A percentile compares a stretch with the other conserved stretches of the same genome.
These are phyloP conservation scores for Diceros bicornis DNA, from an alignment of 2,797 vertebrate species.

Conservation along the genomic window DNA sequence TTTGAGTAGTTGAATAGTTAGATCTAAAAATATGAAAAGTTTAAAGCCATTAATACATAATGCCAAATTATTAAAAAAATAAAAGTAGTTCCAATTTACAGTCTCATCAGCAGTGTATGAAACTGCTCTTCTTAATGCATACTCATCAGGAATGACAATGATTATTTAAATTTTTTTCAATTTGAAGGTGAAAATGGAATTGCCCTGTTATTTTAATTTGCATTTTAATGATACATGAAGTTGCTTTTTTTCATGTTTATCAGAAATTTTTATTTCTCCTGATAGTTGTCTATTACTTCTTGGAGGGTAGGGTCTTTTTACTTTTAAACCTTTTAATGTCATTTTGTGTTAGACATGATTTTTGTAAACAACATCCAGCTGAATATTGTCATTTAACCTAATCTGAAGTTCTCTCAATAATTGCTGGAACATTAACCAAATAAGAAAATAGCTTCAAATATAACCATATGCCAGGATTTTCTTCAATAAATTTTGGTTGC, in stretches of 20 bases:
- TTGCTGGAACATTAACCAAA: not conserved
- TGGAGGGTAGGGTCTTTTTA: not conserved
- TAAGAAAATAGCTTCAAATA: not conserved
- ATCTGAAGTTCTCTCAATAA: conserved; percentile 31
- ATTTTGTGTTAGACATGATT: not conserved
- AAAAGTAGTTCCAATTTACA: not conserved
- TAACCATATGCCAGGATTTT: not conserved
- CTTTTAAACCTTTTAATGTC: not conserved
- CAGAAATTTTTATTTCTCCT: not conserved
- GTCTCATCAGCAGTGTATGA: not conserved
- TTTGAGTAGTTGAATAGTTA: conserved; percentile 24
- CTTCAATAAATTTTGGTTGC: not conserved
- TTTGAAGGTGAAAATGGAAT: conserved; percentile 44
- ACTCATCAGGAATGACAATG: not conserved
- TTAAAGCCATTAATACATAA: not conserved
- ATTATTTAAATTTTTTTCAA: not conserved
- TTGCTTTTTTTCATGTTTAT: not conserved
- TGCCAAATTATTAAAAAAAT: not conserved
- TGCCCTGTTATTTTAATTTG: conserved; percentile 10
- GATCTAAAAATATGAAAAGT: conserved; percentile 20
- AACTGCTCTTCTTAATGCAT: not conserved
- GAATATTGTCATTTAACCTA: conserved; percentile 11
- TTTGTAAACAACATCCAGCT: not conserved
- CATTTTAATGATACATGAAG: not conserved
- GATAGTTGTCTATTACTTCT: not conserved